A percentile compares a stretch with the other conserved stretches of the same genome.
These are phyloP conservation scores for Hydrophis major DNA, from an alignment of 2,797 vertebrate species.

Conservation along the genomic window DNA sequence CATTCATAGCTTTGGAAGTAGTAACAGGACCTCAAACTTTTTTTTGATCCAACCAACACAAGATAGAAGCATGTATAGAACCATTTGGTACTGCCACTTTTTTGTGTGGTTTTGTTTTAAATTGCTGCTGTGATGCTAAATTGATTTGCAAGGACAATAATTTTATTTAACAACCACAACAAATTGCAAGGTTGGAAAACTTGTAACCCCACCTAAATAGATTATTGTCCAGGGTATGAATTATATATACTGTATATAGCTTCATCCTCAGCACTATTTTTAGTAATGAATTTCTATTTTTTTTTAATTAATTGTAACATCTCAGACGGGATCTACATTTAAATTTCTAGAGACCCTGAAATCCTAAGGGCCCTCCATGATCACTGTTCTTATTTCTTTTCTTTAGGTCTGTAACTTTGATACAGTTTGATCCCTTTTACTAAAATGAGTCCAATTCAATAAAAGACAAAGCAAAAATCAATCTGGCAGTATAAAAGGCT, in stretches of 20 bases:
- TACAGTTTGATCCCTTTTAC: background rate
- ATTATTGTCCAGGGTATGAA: background rate
- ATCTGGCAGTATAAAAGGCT: background rate
- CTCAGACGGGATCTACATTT: constrained; percentile 1
- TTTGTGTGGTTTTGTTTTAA: constrained; percentile 16
- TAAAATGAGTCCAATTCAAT: background rate
- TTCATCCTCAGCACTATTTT: constrained; percentile 50
- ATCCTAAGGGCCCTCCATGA: background rate
- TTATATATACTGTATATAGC: background rate
- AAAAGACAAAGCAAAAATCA: background rate
- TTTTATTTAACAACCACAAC: constrained; percentile 42
- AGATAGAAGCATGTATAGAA: background rate
- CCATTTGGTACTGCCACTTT: background rate
- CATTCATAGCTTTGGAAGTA: constrained; percentile 31
- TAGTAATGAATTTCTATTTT: constrained; percentile 29
- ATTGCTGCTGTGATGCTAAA: constrained; percentile 38
- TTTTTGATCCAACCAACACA: background rate
- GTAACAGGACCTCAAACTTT: background rate
- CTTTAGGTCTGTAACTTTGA: background rate
- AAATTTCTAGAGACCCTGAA: background rate
- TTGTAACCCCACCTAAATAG: background rate
- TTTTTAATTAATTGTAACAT: background rate
- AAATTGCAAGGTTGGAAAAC: background rate
- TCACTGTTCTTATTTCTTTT: constrained; percentile 21
- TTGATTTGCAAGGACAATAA: constrained; percentile 49